These are phyloP conservation scores for Choloepus hoffmanni DNA, from an alignment of 2,113 vertebrate species.

Conservation along the genomic window DNA sequence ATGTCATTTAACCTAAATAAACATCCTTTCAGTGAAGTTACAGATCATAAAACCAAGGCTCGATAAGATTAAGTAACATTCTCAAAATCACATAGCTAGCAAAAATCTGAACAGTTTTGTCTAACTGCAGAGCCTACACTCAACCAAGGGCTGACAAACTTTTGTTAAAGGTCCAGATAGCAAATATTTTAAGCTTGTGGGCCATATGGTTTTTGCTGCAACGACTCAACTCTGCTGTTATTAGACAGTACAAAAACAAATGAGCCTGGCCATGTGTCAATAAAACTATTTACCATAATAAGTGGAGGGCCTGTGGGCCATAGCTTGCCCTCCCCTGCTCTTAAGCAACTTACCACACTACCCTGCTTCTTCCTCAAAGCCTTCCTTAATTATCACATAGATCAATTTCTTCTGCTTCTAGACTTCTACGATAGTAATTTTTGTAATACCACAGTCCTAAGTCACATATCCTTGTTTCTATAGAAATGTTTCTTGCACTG, in stretches of 20 bases:
- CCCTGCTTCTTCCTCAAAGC: neutral
- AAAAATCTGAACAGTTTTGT: conserved; percentile 39
- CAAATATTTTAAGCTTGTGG: conserved; percentile 4
- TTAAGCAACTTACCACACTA: neutral
- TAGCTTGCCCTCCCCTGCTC: neutral
- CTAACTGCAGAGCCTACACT: neutral
- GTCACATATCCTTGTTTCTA: neutral
- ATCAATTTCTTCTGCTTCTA: conserved; percentile 41
- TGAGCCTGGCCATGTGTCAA: neutral
- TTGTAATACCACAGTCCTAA: neutral
- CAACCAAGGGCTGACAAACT: neutral
- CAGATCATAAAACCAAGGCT: conserved; percentile 14
- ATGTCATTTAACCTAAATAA: neutral
- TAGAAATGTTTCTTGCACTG: neutral
- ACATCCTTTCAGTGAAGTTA: neutral
- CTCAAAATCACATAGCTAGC: neutral
- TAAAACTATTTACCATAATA: conserved; percentile 23
- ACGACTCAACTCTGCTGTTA: neutral
- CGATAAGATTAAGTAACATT: neutral
- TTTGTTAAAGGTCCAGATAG: neutral
- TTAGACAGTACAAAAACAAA: conserved; percentile 18
- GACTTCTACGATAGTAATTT: neutral
- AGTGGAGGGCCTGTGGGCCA: neutral
- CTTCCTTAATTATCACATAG: neutral
- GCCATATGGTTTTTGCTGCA: neutral